Evolutionary conservation across 2,113 vertebrate species (phyloP).

Genomic region (Nanger granti): DNA sequence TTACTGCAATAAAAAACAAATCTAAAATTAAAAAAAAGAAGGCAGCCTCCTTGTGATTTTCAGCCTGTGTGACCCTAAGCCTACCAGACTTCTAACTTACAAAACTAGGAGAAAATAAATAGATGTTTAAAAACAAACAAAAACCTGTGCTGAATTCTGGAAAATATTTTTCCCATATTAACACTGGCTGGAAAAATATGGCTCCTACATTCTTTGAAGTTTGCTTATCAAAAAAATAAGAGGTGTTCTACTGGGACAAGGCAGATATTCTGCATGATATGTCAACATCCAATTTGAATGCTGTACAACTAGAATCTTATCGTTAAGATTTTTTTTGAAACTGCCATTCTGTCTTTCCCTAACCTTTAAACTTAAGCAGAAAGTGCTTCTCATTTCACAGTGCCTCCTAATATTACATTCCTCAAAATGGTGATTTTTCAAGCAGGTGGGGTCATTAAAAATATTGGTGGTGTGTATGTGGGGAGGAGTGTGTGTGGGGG

Average conservation of each 20-base stretch:
- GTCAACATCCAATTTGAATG: neutral
- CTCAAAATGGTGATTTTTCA: neutral
- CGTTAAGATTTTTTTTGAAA: neutral
- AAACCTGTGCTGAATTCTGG: neutral
- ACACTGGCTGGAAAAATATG: neutral
- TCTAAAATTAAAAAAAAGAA: neutral
- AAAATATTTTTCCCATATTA: neutral
- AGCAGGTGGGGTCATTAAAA: neutral
- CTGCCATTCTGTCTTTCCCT: neutral
- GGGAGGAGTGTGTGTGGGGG: neutral
- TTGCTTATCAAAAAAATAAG: neutral
- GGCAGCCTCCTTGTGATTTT: neutral
- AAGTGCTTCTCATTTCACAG: neutral
- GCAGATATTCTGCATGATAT: neutral
- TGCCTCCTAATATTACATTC: neutral
- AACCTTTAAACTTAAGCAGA: neutral
- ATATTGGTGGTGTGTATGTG: neutral
- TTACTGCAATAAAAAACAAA: neutral
- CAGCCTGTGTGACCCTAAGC: neutral
- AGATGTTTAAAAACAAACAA: neutral
- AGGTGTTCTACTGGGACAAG: neutral
- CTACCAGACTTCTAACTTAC: neutral
- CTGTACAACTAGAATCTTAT: neutral
- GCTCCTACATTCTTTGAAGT: neutral
- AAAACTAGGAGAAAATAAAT: neutral